Base-by-base conservation (phyloP, 64 coral and sea anemone species). In the Anthopleura sola region DNA sequence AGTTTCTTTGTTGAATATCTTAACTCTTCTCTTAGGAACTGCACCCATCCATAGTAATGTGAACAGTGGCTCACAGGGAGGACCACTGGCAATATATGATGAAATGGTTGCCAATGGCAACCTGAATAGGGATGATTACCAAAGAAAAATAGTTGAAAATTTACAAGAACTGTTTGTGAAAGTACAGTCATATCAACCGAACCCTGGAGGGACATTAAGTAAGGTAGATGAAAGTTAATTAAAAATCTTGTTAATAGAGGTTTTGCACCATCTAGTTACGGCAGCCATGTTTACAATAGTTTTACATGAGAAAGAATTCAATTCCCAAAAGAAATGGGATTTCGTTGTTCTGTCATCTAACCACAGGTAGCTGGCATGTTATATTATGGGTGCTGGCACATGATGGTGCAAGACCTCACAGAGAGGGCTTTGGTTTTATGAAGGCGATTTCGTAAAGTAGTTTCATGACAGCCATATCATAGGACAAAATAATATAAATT, bases 31-130 rank as follows among this genome's bases (percentile, higher is more conserved):
- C 11, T 4, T 34, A 71, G 66, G 66, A 71, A 15, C 29, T 71
- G 66, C 66, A 71, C 66, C 66, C 23, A 62, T 71, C 1, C 76
- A 79, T 77, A 44, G 76, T 47, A 23, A 16, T 79, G 14, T 44
- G 47, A 79, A 18, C 32, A 32, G 50, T 83, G 8, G 18, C 14
- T 2, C 20, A 83, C 23, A 1, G 24, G 37, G 48, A 71, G 89
- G 89, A 20, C 89, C 89, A 36, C 56, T 91, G 8, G 47, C 23
- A 39, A 53, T 60, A 2, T 91, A 91, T 55, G 89, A 91, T 91
- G 89, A 80, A 48, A 85, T 85, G 83, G 89, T 91, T 47, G 60
- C 37, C 38, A 91, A 68, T 81, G 89, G 89, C 44, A 64, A 91
- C 9, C 75, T 91, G 13, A 86, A 80, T 13, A 75, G 60, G 29